Evolutionary conservation across 2,888 invertebrate species (phyloP), one percentile per base, ranked within the genome.

Genomic region (Malacosoma neustria): DNA sequence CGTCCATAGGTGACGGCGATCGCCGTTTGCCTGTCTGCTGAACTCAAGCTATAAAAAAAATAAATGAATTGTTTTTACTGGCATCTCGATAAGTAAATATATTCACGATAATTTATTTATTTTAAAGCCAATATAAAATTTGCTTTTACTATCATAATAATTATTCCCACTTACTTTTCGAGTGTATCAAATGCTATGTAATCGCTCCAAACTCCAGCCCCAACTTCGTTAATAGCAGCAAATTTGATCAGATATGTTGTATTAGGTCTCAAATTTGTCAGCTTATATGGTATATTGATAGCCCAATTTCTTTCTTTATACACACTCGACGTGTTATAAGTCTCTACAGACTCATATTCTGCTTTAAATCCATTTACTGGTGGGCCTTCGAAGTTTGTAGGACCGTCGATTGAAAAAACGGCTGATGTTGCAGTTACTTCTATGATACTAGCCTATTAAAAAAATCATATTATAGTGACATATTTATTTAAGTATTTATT

Each of bases 261-360:
- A 11, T 67, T 69, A 0, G 80, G 67, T 37, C 58, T 72, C 33
- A 85, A 44, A 39, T 61, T 69, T 3, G 75, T 72, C 32, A 85
- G 47, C 33, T 54, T 75, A 36, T 54, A 74, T 1, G 69, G 65
- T 36, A 68, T 59, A 4, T 68, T 63, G 3, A 60, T 38, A 29
- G 76, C 61, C 81, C 84, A 85, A 12, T 79, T 81, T 38, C 81
- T 62, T 39, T 74, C 79, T 0, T 46, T 49, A 29, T 84, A 81
- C 13, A 81, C 76, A 40, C 71, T 49, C 5, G 76, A 80, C 3
- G 72, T 44, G 5, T 69, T 57, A 34, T 67, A 82, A 39, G 67
- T 74, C 1, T 54, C 58, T 1, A 42, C 41, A 36, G 63, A 59
- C 14, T 85, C 82, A 36, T 84, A 85, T 43, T 74, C 73, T 0